These are phyloP conservation scores for Daubentonia madagascariensis DNA, from an alignment of 2,113 vertebrate genomes.

Conservation along the genomic window DNA sequence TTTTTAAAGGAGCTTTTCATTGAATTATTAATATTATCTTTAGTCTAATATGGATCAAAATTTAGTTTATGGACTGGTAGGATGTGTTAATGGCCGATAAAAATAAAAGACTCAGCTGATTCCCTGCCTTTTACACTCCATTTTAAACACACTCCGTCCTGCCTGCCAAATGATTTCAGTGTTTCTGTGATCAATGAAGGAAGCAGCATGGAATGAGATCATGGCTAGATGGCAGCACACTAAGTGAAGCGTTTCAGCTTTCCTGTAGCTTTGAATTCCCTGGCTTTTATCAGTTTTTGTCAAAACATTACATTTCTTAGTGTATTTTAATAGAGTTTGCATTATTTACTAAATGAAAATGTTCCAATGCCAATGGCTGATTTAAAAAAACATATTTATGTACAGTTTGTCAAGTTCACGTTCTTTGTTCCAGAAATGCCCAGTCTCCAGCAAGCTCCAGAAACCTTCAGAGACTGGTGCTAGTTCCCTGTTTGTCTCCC, in stretches of 20 bases:
- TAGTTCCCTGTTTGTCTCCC: fast-evolving
- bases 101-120: background rate
- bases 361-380: background rate
- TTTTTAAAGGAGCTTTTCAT: constrained; percentile 9
- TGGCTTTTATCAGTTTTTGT: background rate
- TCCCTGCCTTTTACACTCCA: background rate
- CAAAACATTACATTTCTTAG: constrained; percentile 51
- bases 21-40: constrained; percentile 27
- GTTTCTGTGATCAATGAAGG: background rate
- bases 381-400: background rate
- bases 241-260: background rate
- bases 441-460: background rate
- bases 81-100: background rate
- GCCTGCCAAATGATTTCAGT: background rate
- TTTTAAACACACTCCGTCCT: background rate
- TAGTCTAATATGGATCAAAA: background rate
- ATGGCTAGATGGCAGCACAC: background rate
- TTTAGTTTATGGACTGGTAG: background rate
- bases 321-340: background rate
- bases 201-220: background rate
- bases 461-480: background rate
- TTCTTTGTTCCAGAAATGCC: background rate
- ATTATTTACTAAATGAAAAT: constrained; percentile 50
- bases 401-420: background rate
- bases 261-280: background rate